Evolutionary conservation across 2,113 vertebrate genomes (phyloP), one percentile per base, ranked within the genome.

Genomic region (Muntiacus reevesi): DNA sequence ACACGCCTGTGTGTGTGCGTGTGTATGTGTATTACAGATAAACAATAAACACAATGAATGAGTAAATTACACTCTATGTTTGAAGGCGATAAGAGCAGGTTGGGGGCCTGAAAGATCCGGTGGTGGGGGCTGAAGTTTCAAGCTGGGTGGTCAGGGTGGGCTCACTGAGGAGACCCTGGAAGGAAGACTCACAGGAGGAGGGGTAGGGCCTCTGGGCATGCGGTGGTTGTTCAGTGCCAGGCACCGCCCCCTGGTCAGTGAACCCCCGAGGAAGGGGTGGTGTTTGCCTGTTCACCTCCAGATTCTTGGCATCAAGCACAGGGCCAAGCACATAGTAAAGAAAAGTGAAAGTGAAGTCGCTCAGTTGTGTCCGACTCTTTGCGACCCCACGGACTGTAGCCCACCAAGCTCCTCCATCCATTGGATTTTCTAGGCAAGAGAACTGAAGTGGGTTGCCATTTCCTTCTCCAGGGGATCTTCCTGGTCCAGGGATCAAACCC

Each of bases 181-280:
- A 16, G 19, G 45, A 54, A 62, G 81, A 25, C 60, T 45, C 5
- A 7, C 36, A 52, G 59, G 92, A 43, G 19, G 17, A 9, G 11
- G 40, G 13, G 7, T 25, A 10, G 36, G 3, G 19, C 19, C 23
- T 59, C 19, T 28, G 33, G 45, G 13, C 0, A 1, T 6, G 59
- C 3, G 14, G 64, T 33, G 40, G 2, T 14, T 19, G 10, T 27
- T 33, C 2, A 1, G 14, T 43, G 74, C 30, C 19, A 0, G 1
- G 43, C 6, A 6, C 0, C 45, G 10, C 2, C 16, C 50, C 40
- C 40, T 2, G 3, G 40, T 76, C 15, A 10, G 89, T 25, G 59
- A 92, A 25, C 11, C 45, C 59, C 28, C 1, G 57, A 85, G 79
- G 71, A 81, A 87, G 27, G 30, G 50, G 4, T 25, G 54, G 33